These are phyloP conservation scores for Brachyrhaphis roseni DNA, from an alignment of 2,797 vertebrate genomes.

Conservation along the genomic window DNA sequence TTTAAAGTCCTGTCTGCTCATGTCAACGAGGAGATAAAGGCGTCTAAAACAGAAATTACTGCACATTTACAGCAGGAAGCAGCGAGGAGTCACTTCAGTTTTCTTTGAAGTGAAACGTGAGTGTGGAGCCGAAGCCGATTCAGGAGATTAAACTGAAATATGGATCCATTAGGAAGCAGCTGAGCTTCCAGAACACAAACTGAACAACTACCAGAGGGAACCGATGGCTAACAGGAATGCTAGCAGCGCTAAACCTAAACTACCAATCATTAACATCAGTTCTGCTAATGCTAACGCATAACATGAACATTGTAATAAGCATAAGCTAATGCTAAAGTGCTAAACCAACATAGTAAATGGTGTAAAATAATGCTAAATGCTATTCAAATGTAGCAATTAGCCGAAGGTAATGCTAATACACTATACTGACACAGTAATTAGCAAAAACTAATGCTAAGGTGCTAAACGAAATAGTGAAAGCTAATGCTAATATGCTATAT, in stretches of 20 bases:
- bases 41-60: background rate
- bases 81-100: background rate
- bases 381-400: too few species aligned
- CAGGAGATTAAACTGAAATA: background rate
- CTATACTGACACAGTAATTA: too few species aligned
- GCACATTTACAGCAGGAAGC: background rate
- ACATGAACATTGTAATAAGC: too few species aligned
- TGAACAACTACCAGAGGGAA: background rate
- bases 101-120: background rate
- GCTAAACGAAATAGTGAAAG: too few species aligned
- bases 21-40: background rate
- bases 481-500: too few species aligned
- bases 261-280: too few species aligned
- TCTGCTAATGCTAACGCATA: too few species aligned
- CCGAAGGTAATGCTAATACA: too few species aligned
- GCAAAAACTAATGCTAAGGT: too few species aligned
- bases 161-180: background rate
- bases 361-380: too few species aligned
- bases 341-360: too few species aligned
- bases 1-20: conserved; percentile 4
- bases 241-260: background rate
- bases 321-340: too few species aligned
- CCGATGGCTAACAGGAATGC: background rate
- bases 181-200: background rate
- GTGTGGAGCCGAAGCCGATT: background rate